Evolutionary conservation across 2,888 invertebrate genomes (phyloP).

Genomic region (Calliopum simillimum): DNA sequence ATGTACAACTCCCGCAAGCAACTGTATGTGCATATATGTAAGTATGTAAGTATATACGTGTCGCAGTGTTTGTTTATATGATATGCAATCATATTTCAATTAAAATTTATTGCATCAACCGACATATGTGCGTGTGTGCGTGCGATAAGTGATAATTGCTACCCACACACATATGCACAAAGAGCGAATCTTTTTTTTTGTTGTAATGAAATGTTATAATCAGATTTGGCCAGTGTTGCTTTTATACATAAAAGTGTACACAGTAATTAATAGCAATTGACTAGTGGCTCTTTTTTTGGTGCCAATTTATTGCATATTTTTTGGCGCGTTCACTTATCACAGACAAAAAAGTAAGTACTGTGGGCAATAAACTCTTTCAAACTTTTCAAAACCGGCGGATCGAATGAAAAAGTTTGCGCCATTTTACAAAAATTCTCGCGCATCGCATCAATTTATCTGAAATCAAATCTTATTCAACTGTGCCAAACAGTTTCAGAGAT

Average conservation of each 20-base stretch:
- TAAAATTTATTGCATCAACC: neutral
- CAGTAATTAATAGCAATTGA: slow-evolving; percentile 21
- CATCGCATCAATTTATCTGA: no score
- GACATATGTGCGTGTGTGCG: neutral
- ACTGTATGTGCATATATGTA: no score
- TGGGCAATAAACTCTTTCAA: no score
- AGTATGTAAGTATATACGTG: slow-evolving; percentile 1
- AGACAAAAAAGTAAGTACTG: no score
- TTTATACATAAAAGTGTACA: neutral
- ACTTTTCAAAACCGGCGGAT: no score
- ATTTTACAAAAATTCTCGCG: no score
- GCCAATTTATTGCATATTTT: neutral
- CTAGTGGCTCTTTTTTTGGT: neutral
- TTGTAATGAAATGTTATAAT: neutral
- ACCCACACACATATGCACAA: neutral
- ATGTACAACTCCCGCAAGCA: no score
- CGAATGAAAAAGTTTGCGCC: no score
- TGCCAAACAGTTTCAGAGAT: no score
- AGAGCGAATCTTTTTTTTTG: neutral
- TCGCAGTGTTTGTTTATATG: neutral
- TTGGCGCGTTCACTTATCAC: no score
- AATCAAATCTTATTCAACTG: no score
- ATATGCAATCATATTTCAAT: slow-evolving; percentile 2
- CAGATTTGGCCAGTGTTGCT: no score
- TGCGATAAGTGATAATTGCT: neutral